Evolutionary conservation across 2,888 invertebrate genomes (phyloP), one percentile per base, ranked within the genome.

Genomic region (Schrankia costaestrigalis): DNA sequence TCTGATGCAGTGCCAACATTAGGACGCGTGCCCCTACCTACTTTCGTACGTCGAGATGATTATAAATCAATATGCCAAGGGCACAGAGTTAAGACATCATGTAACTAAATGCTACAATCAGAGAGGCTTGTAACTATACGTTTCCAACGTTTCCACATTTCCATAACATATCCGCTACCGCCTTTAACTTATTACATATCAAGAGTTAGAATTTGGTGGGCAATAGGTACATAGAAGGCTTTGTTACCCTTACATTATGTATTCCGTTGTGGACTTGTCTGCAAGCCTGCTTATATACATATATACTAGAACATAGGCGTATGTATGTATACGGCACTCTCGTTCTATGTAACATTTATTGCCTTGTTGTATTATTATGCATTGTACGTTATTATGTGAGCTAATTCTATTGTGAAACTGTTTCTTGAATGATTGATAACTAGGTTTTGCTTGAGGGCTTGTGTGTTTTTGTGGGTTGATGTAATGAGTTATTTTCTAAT

Each of bases 151-250:
- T n/a, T n/a, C n/a, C n/a, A n/a, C n/a, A n/a, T n/a, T n/a, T n/a
- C n/a, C n/a, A n/a, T n/a, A n/a, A n/a, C n/a, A n/a, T n/a, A n/a
- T n/a, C n/a, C n/a, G n/a, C n/a, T n/a, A n/a, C n/a, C n/a, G n/a
- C n/a, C 54, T 54, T 32, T 2, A 62, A 24, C 55, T 75, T 70
- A 41, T 2, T 29, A 65, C 67, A 53, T 34, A 32, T 31, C 48
- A 57, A 56, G 67, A 71, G 71, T 80, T 81, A 78, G 78, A 81
- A 83, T 83, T 85, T 70, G 78, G 81, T 74, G 79, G 78, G 80
- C 80, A 82, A 84, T 79, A 84, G 73, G 56, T 61, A 61, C 53
- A 56, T 56, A 58, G 60, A 45, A 62, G 71, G 81, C 76, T 75
- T 78, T 79, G 81, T 80, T 78, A 73, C 70, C 62, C 64, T 68